These are phyloP conservation scores for Caenorhabditis sinica DNA, from an alignment of 2,888 invertebrate species.

Conservation along the genomic window DNA sequence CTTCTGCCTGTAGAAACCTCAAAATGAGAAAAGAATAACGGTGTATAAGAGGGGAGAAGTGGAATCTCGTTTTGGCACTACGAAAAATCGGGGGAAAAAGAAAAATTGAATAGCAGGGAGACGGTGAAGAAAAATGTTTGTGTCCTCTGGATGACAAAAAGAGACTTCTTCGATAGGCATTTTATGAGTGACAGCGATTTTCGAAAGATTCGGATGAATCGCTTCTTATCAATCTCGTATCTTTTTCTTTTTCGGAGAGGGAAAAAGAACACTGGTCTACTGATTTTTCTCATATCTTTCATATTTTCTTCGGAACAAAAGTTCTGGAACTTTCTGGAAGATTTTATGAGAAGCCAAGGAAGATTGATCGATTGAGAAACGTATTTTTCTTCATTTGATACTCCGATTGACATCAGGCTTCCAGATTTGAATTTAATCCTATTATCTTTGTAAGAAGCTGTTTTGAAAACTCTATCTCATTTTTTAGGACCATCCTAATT, in stretches of 20 bases:
- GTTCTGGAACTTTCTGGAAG: not conserved
- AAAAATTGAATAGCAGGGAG: slow-evolving; percentile 33
- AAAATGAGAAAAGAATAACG: slow-evolving; percentile 31
- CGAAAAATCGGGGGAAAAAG: slow-evolving; percentile 20
- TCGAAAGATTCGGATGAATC: slow-evolving; percentile 16
- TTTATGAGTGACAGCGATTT: slow-evolving; percentile 35
- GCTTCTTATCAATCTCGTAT: slow-evolving; percentile 8
- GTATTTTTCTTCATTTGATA: too few species aligned
- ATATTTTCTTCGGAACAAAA: not conserved
- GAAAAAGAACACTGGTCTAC: slow-evolving; percentile 1
- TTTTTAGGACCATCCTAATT: too few species aligned
- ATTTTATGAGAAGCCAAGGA: not conserved
- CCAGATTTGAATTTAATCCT: too few species aligned
- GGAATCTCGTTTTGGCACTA: slow-evolving; percentile 40
- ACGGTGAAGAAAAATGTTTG: slow-evolving; percentile 34
- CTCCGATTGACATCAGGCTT: too few species aligned
- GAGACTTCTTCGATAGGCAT: slow-evolving; percentile 28
- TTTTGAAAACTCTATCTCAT: too few species aligned
- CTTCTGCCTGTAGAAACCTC: not conserved
- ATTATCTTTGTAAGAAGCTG: too few species aligned
- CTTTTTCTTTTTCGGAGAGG: not conserved
- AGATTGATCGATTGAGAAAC: too few species aligned
- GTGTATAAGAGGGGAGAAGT: slow-evolving; percentile 16
- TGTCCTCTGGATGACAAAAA: slow-evolving; percentile 8
- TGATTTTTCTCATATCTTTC: not conserved